A percentile compares a stretch with the other conserved stretches of the same genome.
Conservation (phyloP, 2,113 vertebrate species). For the Coptodon rendalli region DNA sequence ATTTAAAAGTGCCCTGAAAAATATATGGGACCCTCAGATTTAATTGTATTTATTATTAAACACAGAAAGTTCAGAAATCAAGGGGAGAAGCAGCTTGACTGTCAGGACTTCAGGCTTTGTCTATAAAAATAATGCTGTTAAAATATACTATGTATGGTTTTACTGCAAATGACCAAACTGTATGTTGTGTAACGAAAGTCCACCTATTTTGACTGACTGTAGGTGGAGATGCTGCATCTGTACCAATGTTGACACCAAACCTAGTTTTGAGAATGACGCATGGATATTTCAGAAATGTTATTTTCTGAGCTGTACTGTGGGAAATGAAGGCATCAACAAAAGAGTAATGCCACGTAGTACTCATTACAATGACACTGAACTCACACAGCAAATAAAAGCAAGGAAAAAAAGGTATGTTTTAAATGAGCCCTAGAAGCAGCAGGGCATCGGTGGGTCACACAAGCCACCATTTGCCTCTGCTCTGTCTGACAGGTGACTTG, state of each 20-base stretch:
- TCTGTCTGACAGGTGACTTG: not conserved
- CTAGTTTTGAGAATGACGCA: not conserved
- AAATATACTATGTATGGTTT: not conserved
- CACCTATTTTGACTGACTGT: not conserved
- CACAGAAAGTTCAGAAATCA: not conserved
- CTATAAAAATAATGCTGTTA: not conserved
- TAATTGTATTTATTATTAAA: not conserved
- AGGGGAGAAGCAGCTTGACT: not conserved
- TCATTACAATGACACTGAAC: not conserved
- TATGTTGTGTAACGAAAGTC: not conserved
- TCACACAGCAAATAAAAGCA: not conserved
- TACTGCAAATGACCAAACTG: not conserved
- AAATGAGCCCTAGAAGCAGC: not conserved
- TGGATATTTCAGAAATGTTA: not conserved
- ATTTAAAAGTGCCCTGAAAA: not conserved
- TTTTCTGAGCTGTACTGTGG: not conserved
- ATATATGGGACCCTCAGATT: not conserved
- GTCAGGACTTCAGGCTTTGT: not conserved
- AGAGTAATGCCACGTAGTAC: not conserved
- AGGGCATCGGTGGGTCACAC: not conserved
- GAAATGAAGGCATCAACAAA: not conserved
- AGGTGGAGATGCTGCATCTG: not conserved
- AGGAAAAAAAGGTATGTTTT: not conserved
- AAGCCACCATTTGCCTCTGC: not conserved
- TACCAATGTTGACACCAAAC: not conserved